These are phyloP conservation scores for Pseudopipra pipra DNA, from an alignment of 2,113 vertebrate genomes.

Conservation along the genomic window DNA sequence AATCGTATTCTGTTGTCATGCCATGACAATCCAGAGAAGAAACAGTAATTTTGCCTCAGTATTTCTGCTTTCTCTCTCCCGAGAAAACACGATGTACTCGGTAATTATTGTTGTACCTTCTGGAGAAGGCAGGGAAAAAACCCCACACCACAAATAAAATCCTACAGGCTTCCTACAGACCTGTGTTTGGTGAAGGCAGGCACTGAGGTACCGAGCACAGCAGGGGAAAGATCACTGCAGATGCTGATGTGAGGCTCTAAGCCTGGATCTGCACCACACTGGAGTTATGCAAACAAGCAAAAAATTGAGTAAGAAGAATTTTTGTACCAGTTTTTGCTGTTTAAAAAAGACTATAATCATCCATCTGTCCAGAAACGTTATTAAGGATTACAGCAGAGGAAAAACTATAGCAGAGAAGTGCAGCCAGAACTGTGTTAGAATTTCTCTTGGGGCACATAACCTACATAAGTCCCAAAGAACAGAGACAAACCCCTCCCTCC, in stretches of 20 bases:
- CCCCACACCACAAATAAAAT: not conserved
- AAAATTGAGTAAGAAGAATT: not conserved
- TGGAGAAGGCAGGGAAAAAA: not conserved
- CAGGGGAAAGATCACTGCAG: not conserved
- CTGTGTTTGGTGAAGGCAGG: not conserved
- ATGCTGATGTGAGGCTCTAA: not conserved
- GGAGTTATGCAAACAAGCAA: not conserved
- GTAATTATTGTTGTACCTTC: not conserved
- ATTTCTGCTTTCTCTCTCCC: not conserved
- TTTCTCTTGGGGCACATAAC: not conserved
- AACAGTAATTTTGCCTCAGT: not conserved
- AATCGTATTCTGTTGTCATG: not conserved
- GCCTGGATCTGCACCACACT: not conserved
- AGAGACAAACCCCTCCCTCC: not conserved
- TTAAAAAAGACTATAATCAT: not conserved
- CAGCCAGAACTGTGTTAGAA: not conserved
- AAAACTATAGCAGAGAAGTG: not conserved
- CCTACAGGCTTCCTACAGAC: not conserved
- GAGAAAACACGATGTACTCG: not conserved
- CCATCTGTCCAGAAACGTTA: not conserved
- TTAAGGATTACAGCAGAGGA: not conserved
- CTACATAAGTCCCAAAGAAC: not conserved
- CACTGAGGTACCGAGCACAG: not conserved
- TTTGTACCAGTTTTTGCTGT: not conserved
- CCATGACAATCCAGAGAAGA: not conserved